Base-by-base conservation (phyloP, 2,113 vertebrate genomes). In the Psittacara wagleri region DNA sequence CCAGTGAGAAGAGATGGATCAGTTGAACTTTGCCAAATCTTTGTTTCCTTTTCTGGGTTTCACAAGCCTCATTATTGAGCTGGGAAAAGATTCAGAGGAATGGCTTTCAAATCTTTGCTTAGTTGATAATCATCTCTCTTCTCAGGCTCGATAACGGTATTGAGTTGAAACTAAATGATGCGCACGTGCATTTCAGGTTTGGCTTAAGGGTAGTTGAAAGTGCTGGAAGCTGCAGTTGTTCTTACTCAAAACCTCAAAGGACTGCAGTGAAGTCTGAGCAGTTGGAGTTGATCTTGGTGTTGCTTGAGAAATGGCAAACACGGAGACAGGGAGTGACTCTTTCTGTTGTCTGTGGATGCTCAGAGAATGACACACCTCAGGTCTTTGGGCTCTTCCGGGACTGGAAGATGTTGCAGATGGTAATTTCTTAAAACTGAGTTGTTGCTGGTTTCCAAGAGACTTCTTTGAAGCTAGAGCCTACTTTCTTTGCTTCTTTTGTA, bases 401-500 rank as follows among this genome's bases (percentile, higher is more conserved):
- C 46, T 78, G 33, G 43, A 78, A 66, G 31, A 67, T 51, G 82
- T 75, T 84, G 25, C 22, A 73, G 20, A 22, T 41, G 5, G 18
- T 57, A 1, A 10, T 61, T 75, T 85, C 39, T 63, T 54, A 29
- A 83, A 79, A 64, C 25, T 49, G 37, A 78, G 19, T 15, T 52
- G 13, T 68, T 92, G 20, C 67, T 75, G 35, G 10, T 78, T 92
- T 93, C 51, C 25, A 46, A 51, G n/a, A 48, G 64, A 22, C 11
- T 37, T 72, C 17, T 82, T 67, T 86, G 44, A 87, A 69, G 61
- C 77, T 41, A 62, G 49, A 76, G 54, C 41, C 22, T 13, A 5
- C 25, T 68, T 91, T 57, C 25, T 77, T 59, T 92, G 39, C 27
- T 95, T 96, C 52, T 79, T 82, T 48, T 76, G 35, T 95, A 99